Evolutionary conservation across 2,888 invertebrate species (phyloP), one percentile per base, ranked within the genome.

Genomic region (Julus scandinavius): DNA sequence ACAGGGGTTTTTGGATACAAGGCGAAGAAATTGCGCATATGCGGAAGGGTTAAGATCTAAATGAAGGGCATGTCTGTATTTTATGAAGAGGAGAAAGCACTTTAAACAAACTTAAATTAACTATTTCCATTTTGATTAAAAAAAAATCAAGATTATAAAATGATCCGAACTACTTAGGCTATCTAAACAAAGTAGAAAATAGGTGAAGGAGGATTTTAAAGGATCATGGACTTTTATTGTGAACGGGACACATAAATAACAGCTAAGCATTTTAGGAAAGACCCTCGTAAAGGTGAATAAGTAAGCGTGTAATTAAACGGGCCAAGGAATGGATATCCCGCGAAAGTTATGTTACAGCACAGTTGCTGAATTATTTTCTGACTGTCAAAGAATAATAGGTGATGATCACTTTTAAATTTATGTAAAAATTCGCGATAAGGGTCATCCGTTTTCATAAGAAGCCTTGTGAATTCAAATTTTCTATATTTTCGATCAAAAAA

Each of bases 121-220:
- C 72, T 72, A 72, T 72, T 72, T 72, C 72, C 72, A 72, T 72
- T 72, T 72, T 72, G 72, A 72, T 72, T 72, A 72, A 72, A 72
- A 45, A 72, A 72, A 72, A 72, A n/a, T 72, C 72, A 72, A 20
- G 72, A 72, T 72, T 72, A 29, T 72, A 29, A 29, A 20, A 72
- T 29, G 72, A 72, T 72, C 72, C 72, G 20, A 6, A 29, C 72
- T 7, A 72, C 72, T 29, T 72, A n/a, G 63, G n/a, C 72, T 29
- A 20, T 72, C 72, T 9, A 72, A 72, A 72, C 72, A 72, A 72
- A 72, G 72, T 72, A 20, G 20, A 72, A 29, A 72, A 72, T 72
- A 72, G 72, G 72, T 72, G 72, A 63, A 63, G 63, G 72, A 72
- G 72, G 72, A 17, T 72, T 72, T 29, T 72, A 29, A 72, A 72